Evolutionary conservation across 2,113 vertebrate genomes (phyloP).

Genomic region (Crotalus horridus): DNA sequence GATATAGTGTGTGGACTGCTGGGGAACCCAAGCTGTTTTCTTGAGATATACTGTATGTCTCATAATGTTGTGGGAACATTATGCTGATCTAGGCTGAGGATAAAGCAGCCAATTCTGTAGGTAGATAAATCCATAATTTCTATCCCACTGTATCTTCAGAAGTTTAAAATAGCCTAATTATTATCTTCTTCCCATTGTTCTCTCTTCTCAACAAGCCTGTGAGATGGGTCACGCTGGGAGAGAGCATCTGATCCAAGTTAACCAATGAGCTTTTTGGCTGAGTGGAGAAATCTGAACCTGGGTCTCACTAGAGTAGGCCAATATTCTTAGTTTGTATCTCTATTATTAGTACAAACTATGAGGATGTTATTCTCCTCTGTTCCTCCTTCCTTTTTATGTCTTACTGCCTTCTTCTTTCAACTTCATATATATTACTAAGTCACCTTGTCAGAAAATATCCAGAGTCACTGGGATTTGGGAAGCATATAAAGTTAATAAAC

Average conservation of each 20-base stretch:
- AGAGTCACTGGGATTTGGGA: not conserved
- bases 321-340: not conserved
- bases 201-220: not conserved
- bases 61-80: not conserved
- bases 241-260: not conserved
- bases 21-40: not conserved
- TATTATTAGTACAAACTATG: not conserved
- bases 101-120: not conserved
- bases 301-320: not conserved
- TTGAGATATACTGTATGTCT: not conserved
- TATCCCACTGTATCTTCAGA: not conserved
- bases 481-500: not conserved
- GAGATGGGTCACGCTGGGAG: not conserved
- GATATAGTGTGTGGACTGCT: not conserved
- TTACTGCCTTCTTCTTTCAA: accelerated
- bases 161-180: not conserved
- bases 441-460: not conserved
- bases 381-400: no score
- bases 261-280: not conserved
- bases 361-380: not conserved
- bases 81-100: not conserved
- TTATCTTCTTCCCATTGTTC: not conserved
- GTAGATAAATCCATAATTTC: not conserved
- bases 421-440: not conserved
- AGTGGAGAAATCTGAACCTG: not conserved